phyloP scores from a whole-genome alignment of 2,797 vertebrate species.

The Halcyon chelicuti region DNA sequence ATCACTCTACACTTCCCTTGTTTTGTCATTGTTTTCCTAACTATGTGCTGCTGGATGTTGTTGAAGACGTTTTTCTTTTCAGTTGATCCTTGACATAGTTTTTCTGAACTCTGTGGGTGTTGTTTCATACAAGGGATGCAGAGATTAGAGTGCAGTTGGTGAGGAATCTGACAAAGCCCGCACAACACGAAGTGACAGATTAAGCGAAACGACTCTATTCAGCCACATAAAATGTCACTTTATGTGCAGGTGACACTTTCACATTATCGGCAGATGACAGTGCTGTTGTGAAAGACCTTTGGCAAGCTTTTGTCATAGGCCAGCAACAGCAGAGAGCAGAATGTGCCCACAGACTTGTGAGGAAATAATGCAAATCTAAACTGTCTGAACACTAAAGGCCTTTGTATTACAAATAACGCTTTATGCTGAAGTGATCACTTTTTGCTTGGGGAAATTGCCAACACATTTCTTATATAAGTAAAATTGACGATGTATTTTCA shows the following conservation, averaged over 20 bases:
- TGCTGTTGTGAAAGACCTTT: slow-evolving; percentile 17
- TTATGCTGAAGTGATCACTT: background rate
- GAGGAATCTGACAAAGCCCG: background rate
- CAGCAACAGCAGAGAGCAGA: background rate
- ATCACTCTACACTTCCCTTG: background rate
- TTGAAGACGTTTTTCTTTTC: background rate
- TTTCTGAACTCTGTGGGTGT: background rate
- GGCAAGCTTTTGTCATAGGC: background rate
- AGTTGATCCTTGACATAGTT: background rate
- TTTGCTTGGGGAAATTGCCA: background rate
- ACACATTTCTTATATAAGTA: background rate
- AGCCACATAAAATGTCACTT: background rate
- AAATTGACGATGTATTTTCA: background rate
- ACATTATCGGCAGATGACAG: background rate
- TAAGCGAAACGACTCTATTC: background rate
- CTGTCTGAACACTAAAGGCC: background rate
- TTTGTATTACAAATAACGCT: background rate
- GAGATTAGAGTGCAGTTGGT: accelerated
- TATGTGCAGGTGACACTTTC: background rate
- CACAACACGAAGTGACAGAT: background rate
- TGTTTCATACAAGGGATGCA: background rate
- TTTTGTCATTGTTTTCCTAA: background rate
- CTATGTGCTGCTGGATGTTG: background rate
- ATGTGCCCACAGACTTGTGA: background rate
- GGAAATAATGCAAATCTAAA: background rate